Conservation (phyloP, 2,113 vertebrate genomes). For the Australoheros scitulus region DNA sequence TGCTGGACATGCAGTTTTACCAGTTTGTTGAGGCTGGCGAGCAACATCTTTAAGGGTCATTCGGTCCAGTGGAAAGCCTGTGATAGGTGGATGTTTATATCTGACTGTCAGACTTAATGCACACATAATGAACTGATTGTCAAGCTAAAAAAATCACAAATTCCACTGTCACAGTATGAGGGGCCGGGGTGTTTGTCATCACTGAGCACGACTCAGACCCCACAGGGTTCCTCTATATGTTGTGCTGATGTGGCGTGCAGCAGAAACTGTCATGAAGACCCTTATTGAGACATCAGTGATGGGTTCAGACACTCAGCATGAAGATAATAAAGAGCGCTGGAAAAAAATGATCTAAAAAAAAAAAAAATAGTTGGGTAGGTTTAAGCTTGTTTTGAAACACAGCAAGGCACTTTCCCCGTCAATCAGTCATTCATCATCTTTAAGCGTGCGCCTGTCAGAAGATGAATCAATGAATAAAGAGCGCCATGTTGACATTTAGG, state of each 20-base stretch:
- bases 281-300: background rate
- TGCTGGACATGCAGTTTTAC: constrained; percentile 7
- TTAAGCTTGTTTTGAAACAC: background rate
- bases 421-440: constrained; percentile 25
- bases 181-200: background rate
- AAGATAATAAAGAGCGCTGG: background rate
- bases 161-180: rapidly evolving
- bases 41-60: constrained; percentile 3
- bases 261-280: background rate
- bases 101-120: background rate
- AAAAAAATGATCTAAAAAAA: background rate
- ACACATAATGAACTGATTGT: background rate
- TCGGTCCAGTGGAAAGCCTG: background rate
- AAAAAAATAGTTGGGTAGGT: background rate
- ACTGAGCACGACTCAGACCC: background rate
- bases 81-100: background rate
- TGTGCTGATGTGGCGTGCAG: background rate
- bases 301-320: background rate
- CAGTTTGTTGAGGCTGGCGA: constrained; percentile 30
- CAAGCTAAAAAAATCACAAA: background rate
- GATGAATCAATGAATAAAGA: constrained; percentile 58
- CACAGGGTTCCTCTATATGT: background rate
- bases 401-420: constrained; percentile 16
- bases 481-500: constrained; percentile 58
- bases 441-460: constrained; percentile 9